Conservation (phyloP, 2,113 vertebrate species). For the Halichoerus grypus region DNA sequence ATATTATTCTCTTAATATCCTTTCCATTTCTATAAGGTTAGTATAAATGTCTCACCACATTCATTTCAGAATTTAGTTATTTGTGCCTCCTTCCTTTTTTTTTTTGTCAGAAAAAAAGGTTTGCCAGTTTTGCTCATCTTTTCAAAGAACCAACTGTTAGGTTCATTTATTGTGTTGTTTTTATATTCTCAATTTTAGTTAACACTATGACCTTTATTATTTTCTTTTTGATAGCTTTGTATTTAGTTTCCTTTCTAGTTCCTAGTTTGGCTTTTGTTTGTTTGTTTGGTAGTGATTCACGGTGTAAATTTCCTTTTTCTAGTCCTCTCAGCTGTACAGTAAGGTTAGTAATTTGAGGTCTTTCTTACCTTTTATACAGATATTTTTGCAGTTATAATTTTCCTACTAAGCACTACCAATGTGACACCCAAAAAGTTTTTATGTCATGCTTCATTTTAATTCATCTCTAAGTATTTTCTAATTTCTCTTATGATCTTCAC, state of each 20-base stretch:
- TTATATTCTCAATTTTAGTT: not conserved
- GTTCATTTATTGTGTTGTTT: not conserved
- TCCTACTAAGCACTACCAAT: not conserved
- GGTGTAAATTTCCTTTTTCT: not conserved
- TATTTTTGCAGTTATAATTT: not conserved
- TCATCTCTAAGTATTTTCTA: not conserved
- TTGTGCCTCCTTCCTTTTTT: not conserved
- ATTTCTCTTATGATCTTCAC: not conserved
- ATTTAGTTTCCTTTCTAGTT: not conserved
- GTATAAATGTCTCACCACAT: not conserved
- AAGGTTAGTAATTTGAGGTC: not conserved
- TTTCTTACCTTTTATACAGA: not conserved
- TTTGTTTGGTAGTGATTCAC: not conserved
- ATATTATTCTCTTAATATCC: not conserved
- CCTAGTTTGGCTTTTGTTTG: not conserved
- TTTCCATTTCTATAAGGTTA: not conserved
- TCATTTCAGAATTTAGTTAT: not conserved
- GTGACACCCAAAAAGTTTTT: not conserved
- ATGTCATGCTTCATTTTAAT: not conserved
- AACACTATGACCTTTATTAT: not conserved
- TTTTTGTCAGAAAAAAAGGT: not conserved
- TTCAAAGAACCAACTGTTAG: not conserved
- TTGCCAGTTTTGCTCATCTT: not conserved
- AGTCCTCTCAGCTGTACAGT: not conserved
- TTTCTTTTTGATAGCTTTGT: not conserved